Conservation (phyloP, 64 coral and sea anemone genomes). For the Montipora capricornis region DNA sequence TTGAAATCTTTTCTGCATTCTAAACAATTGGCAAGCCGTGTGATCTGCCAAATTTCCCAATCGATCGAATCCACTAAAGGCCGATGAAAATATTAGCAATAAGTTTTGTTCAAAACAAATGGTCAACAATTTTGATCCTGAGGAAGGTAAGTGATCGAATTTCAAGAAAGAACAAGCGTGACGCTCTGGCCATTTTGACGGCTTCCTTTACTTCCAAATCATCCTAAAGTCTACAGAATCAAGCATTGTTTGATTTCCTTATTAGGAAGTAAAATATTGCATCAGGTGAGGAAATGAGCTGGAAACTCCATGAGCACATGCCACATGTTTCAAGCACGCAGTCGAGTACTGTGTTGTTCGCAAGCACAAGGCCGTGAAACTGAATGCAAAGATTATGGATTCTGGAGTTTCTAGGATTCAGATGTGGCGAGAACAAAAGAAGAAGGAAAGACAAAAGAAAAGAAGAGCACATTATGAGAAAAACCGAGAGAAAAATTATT, state of each 20-base stretch:
- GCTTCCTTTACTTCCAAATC: not conserved
- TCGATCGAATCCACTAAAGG: slow-evolving; percentile 15
- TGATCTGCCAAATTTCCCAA: not conserved
- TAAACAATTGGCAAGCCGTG: not conserved
- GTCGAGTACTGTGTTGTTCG: not conserved
- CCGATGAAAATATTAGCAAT: slow-evolving; percentile 51
- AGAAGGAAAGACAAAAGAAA: not conserved
- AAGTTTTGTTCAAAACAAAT: slow-evolving; percentile 41
- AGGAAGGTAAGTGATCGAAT: no score
- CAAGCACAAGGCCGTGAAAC: not conserved
- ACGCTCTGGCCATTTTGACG: no score
- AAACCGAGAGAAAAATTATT: not conserved
- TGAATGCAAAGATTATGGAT: not conserved
- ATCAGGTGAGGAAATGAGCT: not conserved
- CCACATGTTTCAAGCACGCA: not conserved
- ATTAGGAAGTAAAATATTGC: not conserved
- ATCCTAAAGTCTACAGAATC: not conserved
- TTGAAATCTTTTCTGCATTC: not conserved
- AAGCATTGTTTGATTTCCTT: not conserved
- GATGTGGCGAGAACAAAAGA: not conserved
- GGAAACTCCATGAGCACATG: not conserved
- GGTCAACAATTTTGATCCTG: slow-evolving; percentile 1
- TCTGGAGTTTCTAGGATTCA: no score
- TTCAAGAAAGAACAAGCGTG: no score
- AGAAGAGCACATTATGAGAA: not conserved